phyloP scores from a whole-genome alignment of 2,113 vertebrate species.

The Apteryx mantelli region DNA sequence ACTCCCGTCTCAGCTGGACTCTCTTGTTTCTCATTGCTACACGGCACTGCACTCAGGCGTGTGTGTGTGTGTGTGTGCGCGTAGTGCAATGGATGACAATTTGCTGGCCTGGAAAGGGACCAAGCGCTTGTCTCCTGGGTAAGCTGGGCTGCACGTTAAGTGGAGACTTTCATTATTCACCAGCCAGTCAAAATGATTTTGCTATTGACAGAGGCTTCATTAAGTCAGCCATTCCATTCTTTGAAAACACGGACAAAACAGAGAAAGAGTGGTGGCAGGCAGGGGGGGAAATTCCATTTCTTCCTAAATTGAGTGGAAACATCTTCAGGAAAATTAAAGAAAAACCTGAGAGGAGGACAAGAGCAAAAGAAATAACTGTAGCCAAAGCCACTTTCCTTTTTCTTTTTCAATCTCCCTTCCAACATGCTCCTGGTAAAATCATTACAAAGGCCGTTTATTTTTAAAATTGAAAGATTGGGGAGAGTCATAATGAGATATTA shows the following conservation, averaged over 20 bases:
- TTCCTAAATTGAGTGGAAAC: conserved; percentile 67
- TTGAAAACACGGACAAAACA: conserved; percentile 53
- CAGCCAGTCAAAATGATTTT: conserved; percentile 55
- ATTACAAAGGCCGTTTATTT: conserved; percentile 87
- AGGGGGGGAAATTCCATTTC: conserved; percentile 66
- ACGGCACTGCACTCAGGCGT: neutral
- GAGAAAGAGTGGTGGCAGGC: conserved; percentile 37
- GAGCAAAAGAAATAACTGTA: conserved; percentile 58
- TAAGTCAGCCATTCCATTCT: conserved; percentile 48
- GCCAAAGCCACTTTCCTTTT: conserved; percentile 74
- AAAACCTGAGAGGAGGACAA: conserved; percentile 63
- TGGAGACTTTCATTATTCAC: conserved; percentile 66
- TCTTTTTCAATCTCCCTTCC: conserved; percentile 81
- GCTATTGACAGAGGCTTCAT: conserved; percentile 66
- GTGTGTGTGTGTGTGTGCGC: neutral
- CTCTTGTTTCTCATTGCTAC: neutral
- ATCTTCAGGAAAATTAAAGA: conserved; percentile 69
- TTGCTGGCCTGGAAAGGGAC: conserved; percentile 43
- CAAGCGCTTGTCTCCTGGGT: neutral
- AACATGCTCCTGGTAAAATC: conserved; percentile 84
- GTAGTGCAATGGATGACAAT: neutral
- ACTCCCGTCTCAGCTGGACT: neutral
- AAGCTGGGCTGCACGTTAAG: conserved; percentile 12
- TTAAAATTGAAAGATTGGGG: conserved; percentile 90
- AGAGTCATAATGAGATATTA: conserved; percentile 89